Percentiles rank a stretch among this genome's conserved stretches.
phyloP scores from a whole-genome alignment of 2,113 vertebrate species.

The Salvator merianae region DNA sequence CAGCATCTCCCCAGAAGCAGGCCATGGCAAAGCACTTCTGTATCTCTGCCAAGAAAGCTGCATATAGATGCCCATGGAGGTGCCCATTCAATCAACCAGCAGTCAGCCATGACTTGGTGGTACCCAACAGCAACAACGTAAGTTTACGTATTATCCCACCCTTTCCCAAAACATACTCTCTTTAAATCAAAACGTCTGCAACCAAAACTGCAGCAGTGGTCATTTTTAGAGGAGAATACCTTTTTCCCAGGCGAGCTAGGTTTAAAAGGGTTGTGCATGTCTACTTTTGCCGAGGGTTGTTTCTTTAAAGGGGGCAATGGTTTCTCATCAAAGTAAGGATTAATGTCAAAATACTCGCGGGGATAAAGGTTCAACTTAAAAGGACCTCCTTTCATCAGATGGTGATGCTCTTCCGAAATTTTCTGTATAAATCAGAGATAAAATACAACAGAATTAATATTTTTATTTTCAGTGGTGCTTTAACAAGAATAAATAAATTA shows the following conservation, averaged over 20 bases:
- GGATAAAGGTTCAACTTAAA: slow-evolving; percentile 85
- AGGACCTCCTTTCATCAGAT: slow-evolving; percentile 77
- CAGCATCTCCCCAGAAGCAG: too few species aligned
- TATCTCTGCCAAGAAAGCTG: too few species aligned
- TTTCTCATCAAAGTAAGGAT: slow-evolving; percentile 80
- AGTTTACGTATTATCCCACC: neutral
- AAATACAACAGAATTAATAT: slow-evolving; percentile 19
- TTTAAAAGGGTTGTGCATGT: slow-evolving; percentile 74
- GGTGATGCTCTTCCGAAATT: slow-evolving; percentile 69
- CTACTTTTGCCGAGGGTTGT: slow-evolving; percentile 35
- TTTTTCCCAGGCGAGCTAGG: slow-evolving; percentile 86
- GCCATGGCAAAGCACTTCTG: too few species aligned
- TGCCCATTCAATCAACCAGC: too few species aligned
- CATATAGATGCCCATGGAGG: too few species aligned
- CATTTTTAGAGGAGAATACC: slow-evolving; percentile 60
- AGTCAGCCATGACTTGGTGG: too few species aligned
- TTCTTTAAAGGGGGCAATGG: slow-evolving; percentile 74
- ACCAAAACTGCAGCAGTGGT: neutral
- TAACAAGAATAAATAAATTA: slow-evolving; percentile 7
- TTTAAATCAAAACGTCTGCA: neutral
- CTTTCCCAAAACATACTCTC: neutral
- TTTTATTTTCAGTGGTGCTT: slow-evolving; percentile 9
- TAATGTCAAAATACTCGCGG: slow-evolving; percentile 82
- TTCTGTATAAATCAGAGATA: slow-evolving; percentile 71
- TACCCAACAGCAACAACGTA: too few species aligned